Conservation (phyloP, 2,113 vertebrate species). For the Gadus macrocephalus region DNA sequence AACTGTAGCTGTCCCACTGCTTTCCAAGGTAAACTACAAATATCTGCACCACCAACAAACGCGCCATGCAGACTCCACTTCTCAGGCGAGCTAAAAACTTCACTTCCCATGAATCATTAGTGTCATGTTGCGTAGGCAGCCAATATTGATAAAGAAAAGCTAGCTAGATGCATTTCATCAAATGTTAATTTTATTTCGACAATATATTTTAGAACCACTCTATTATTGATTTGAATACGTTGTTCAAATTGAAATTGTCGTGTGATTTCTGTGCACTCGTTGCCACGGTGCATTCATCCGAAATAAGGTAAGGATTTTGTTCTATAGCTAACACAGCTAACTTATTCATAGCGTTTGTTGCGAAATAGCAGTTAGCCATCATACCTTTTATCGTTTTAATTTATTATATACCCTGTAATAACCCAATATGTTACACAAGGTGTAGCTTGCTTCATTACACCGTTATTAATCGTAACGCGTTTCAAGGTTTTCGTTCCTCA, state of each 20-base stretch:
- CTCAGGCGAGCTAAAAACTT: constrained; percentile 20
- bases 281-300: constrained; percentile 38
- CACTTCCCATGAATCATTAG: constrained; percentile 55
- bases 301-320: constrained; percentile 61
- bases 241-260: not conserved
- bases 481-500: not conserved
- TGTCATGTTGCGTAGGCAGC: constrained; percentile 57
- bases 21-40: not conserved
- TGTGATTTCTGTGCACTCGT: not conserved
- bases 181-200: constrained; percentile 56
- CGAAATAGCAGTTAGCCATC: constrained; percentile 12
- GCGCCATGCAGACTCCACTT: not conserved
- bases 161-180: constrained; percentile 63
- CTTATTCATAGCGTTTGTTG: constrained; percentile 51
- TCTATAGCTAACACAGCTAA: constrained; percentile 57
- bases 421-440: not conserved
- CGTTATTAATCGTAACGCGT: too few species aligned
- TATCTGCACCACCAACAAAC: not conserved
- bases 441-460: not conserved
- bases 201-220: constrained; percentile 2
- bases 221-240: not conserved
- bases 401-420: not conserved
- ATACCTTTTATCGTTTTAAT: not conserved
- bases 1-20: not conserved
- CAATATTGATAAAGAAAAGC: constrained; percentile 46